These are phyloP conservation scores for Apteryx mantelli DNA, from an alignment of 2,113 vertebrate genomes.

Conservation along the genomic window DNA sequence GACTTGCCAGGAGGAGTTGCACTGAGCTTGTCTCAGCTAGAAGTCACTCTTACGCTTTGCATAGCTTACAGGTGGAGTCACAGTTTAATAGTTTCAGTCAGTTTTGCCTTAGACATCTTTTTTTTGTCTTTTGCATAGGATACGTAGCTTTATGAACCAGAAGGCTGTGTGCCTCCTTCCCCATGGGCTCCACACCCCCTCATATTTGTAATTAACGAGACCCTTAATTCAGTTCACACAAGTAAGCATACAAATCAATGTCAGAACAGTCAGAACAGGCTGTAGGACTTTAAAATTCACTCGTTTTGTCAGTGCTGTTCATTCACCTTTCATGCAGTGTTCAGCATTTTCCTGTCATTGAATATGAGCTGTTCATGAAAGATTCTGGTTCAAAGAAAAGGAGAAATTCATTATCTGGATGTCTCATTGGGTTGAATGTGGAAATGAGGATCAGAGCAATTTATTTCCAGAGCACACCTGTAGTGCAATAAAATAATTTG, in stretches of 20 bases:
- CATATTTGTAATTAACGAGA: neutral
- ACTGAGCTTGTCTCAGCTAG: slow-evolving; percentile 68
- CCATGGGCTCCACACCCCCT: neutral
- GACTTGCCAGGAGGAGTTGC: slow-evolving; percentile 45
- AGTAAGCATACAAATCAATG: neutral
- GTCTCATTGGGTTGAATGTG: neutral
- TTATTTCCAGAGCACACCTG: slow-evolving; percentile 48
- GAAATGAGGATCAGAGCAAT: slow-evolving; percentile 5
- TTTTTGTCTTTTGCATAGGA: neutral
- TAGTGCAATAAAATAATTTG: slow-evolving; percentile 61
- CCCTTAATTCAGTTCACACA: neutral
- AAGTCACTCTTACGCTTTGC: slow-evolving; percentile 56
- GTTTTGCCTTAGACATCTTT: neutral
- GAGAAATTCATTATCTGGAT: neutral
- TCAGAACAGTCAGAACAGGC: neutral
- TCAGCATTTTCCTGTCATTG: neutral
- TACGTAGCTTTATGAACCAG: neutral
- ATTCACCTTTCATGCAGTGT: neutral
- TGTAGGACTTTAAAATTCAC: neutral
- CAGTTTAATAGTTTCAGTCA: slow-evolving; percentile 43
- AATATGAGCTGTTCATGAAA: neutral
- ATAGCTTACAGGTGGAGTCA: slow-evolving; percentile 57
- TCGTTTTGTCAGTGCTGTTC: neutral
- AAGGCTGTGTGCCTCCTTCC: neutral
- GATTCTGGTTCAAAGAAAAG: slow-evolving; percentile 12